phyloP scores from a whole-genome alignment of 1,140 invertebrate genomes.

The Anastrepha ludens region DNA sequence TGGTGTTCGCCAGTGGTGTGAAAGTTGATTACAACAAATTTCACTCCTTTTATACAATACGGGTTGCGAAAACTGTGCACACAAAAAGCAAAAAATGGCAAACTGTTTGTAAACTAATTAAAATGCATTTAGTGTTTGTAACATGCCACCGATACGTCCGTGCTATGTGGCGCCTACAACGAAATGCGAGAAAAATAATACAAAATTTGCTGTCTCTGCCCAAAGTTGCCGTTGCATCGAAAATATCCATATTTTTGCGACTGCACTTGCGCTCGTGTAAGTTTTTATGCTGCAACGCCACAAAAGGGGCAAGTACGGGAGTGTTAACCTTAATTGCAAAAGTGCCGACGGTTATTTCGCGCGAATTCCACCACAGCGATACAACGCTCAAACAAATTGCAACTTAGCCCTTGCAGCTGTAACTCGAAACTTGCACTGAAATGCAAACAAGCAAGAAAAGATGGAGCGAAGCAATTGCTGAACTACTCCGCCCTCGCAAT shows the following conservation, averaged over 20 bases:
- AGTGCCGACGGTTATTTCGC: conserved; percentile 54
- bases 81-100: conserved; percentile 4
- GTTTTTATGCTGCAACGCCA: not conserved
- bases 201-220: conserved; percentile 28
- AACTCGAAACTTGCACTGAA: not conserved
- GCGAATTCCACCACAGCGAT: conserved; percentile 16
- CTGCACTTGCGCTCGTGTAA: not conserved
- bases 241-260: conserved; percentile 36
- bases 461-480: not conserved
- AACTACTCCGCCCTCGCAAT: not conserved
- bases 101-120: conserved; percentile 55
- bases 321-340: conserved; percentile 57
- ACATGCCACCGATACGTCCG: conserved; percentile 7
- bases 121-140: conserved; percentile 56
- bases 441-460: conserved; percentile 33
- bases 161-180: not conserved
- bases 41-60: not conserved
- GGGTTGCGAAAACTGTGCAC: not conserved
- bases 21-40: conserved; percentile 21
- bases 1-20: not conserved
- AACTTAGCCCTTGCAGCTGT: conserved; percentile 37
- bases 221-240: conserved; percentile 27
- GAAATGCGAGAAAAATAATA: conserved; percentile 4
- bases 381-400: conserved; percentile 22
- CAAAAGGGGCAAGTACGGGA: not conserved